A percentile compares a stretch with the other conserved stretches of the same genome.
Conservation (phyloP, 2,113 vertebrate genomes). For the Pagrus major region DNA sequence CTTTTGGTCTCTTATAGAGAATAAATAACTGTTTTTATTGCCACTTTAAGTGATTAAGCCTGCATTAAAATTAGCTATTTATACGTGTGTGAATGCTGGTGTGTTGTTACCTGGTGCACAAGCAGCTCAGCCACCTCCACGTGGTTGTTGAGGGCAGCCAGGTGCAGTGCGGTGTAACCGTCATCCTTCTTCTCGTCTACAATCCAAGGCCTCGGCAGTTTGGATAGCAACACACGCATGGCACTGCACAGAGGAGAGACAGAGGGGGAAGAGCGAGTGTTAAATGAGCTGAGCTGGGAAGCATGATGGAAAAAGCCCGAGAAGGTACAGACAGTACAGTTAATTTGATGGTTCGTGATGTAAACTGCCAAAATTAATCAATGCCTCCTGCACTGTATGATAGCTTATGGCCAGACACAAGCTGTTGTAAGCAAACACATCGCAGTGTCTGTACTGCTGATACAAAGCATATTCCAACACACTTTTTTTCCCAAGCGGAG, state of each 20-base stretch:
- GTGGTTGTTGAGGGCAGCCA: constrained; percentile 99
- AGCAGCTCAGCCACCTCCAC: constrained; percentile 98
- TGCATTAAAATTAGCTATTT: constrained; percentile 20
- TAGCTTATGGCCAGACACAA: constrained; percentile 22
- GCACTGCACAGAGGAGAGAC: constrained; percentile 84
- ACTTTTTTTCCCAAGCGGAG: constrained; percentile 38
- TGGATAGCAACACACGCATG: constrained; percentile 97
- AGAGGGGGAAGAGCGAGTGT: constrained; percentile 1
- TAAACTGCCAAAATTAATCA: constrained; percentile 43
- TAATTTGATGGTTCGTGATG: constrained; percentile 29
- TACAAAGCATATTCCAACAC: constrained; percentile 45
- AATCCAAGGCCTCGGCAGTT: constrained; percentile 97
- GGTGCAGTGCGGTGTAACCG: constrained; percentile 96
- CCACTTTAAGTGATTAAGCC: constrained; percentile 22
- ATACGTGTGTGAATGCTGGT: background rate
- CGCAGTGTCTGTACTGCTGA: constrained; percentile 45
- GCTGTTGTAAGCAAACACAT: constrained; percentile 49
- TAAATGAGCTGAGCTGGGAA: background rate
- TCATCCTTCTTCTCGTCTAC: constrained; percentile 99
- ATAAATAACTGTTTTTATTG: constrained; percentile 34
- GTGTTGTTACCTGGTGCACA: constrained; percentile 93
- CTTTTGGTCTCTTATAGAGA: constrained; percentile 5
- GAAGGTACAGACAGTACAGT: constrained; percentile 27
- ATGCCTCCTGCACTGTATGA: constrained; percentile 21
- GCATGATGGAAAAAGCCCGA: background rate